Percentiles rank a stretch among this genome's conserved stretches.
These are phyloP conservation scores for Coracopsis vasa DNA, from an alignment of 2,113 vertebrate species.

Conservation along the genomic window DNA sequence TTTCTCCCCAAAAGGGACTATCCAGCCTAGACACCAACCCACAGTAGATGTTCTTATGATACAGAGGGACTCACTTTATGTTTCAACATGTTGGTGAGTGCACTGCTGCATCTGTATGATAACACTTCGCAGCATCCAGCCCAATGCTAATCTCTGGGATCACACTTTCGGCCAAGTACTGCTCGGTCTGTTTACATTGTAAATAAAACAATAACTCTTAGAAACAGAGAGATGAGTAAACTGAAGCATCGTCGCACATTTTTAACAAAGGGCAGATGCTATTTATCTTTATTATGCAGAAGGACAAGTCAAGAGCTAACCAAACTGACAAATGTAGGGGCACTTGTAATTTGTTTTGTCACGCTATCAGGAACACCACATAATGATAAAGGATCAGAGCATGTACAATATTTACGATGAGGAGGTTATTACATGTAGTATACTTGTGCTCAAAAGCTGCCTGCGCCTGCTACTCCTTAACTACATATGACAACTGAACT, in stretches of 20 bases:
- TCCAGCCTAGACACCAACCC: not conserved
- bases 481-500: not conserved
- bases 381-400: not conserved
- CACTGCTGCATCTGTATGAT: not conserved
- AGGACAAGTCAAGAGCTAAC: slow-evolving; percentile 15
- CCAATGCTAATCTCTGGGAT: not conserved
- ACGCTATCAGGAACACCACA: not conserved
- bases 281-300: slow-evolving; percentile 17
- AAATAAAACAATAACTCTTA: slow-evolving; percentile 12
- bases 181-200: not conserved
- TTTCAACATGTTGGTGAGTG: not conserved
- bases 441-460: not conserved
- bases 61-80: not conserved
- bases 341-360: slow-evolving; percentile 14
- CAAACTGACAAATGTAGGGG: not conserved
- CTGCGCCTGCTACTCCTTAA: not conserved
- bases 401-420: not conserved
- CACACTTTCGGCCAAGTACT: not conserved
- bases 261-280: slow-evolving; percentile 11
- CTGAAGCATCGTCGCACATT: not conserved
- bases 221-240: not conserved
- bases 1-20: not conserved
- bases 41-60: not conserved
- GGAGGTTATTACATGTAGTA: not conserved
- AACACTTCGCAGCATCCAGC: not conserved